Percentiles rank a stretch among this genome's conserved stretches.
These are phyloP conservation scores for Epistrophe grossulariae DNA, from an alignment of 2,888 invertebrate species.

Conservation along the genomic window DNA sequence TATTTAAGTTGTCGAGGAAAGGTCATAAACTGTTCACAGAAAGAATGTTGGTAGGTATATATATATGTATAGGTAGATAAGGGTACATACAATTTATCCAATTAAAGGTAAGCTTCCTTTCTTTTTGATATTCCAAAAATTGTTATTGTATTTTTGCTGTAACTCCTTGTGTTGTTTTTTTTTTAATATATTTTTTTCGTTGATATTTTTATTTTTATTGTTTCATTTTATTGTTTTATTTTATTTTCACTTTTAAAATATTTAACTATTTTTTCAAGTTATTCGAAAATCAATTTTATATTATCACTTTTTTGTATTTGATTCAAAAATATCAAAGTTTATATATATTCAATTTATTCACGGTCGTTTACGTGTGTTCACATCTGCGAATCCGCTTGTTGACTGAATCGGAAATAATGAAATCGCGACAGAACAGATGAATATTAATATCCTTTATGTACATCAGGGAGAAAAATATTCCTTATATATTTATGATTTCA, in stretches of 20 bases:
- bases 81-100: conserved; percentile 17
- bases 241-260: neutral
- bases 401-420: conserved; percentile 72
- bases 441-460: conserved; percentile 72
- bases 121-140: conserved; percentile 19
- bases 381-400: conserved; percentile 64
- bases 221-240: neutral
- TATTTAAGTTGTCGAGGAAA: no score
- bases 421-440: conserved; percentile 66
- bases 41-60: neutral
- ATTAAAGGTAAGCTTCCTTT: neutral
- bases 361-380: conserved; percentile 57
- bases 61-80: no score
- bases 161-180: neutral
- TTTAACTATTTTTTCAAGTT: neutral
- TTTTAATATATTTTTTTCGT: neutral
- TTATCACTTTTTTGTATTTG: neutral
- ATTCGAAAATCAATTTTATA: conserved; percentile 19
- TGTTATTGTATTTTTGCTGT: neutral
- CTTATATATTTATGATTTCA: conserved; percentile 72
- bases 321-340: neutral
- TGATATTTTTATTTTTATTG: conserved; percentile 6
- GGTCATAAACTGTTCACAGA: no score
- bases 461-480: conserved; percentile 34
- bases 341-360: conserved; percentile 25